Evolutionary conservation across 2,113 vertebrate species (phyloP), one percentile per base, ranked within the genome.

Genomic region (Bufo gargarizans): DNA sequence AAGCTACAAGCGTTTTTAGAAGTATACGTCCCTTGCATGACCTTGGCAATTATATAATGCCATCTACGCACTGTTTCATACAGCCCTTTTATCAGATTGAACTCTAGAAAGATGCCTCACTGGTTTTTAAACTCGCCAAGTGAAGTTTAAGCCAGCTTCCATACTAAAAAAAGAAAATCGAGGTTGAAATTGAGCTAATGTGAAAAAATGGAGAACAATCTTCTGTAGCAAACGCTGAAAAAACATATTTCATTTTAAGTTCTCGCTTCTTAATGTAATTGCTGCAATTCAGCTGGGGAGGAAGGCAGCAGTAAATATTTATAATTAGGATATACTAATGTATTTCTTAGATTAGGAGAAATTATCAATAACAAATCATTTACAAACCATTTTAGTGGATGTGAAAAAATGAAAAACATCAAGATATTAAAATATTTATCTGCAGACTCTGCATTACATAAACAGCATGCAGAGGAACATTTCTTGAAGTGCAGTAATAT

Each of bases 281-380:
- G 76, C 59, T 67, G 45, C 74, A 45, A 86, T 78, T 67, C 61
- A 50, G 59, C 47, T 20, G 6, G 71, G 43, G n/a, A 65, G 49
- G 61, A 86, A 63, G 58, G 72, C 59, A n/a, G 59, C 77, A 33
- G 85, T 86, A 86, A 86, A 86, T 86, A 86, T 79, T 86, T 86
- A 79, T 86, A 86, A 86, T 79, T 86, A 45, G 61, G 55, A 69
- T 6, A 43, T 53, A 63, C 85, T 86, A 86, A 86, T 86, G 85
- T 59, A 86, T 86, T 80, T 53, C 77, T 58, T 67, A 86, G 85
- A 86, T 80, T 79, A 86, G 85, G 63, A 61, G 63, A 49, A 63
- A 86, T 79, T 86, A 79, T 86, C 85, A 78, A 86, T 67, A 86
- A 79, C 61, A 79, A 67, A 86, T 86, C 47, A 79, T 79, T 86